phyloP scores from a whole-genome alignment of 2,113 vertebrate genomes.

The Dolichotis patagonum region DNA sequence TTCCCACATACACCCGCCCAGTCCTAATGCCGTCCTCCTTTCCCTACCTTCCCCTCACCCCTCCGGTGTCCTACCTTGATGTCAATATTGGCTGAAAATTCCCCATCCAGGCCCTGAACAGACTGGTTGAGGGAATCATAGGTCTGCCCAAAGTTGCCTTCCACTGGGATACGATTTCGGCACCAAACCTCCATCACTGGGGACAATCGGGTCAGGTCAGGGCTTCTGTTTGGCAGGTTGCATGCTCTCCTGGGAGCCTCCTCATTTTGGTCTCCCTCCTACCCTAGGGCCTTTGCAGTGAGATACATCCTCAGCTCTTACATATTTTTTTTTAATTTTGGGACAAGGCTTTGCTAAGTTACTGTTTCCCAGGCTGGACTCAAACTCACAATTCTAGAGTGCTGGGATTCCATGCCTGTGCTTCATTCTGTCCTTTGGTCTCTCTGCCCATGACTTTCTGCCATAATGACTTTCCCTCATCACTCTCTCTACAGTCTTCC shows the following conservation, averaged over 20 bases:
- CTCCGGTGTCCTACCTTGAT: conserved; percentile 81
- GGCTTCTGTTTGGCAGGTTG: rapidly evolving
- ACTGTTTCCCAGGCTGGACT: not conserved
- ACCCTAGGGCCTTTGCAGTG: not conserved
- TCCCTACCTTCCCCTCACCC: not conserved
- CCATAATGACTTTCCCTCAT: not conserved
- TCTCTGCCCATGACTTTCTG: not conserved
- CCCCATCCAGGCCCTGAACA: conserved; percentile 82
- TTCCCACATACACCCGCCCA: not conserved
- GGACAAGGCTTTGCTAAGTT: not conserved
- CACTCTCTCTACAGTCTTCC: not conserved
- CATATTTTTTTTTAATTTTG: not conserved
- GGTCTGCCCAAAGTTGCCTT: conserved; percentile 93
- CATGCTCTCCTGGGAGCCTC: rapidly evolving
- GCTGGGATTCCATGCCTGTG: not conserved
- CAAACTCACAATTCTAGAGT: not conserved
- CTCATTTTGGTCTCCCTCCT: not conserved
- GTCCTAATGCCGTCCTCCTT: not conserved
- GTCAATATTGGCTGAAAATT: conserved; percentile 86
- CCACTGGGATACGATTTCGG: conserved; percentile 88
- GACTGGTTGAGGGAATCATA: conserved; percentile 90
- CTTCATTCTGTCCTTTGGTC: not conserved
- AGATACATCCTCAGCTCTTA: not conserved
- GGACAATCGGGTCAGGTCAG: rapidly evolving
- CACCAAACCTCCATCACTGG: conserved; percentile 92